Conservation (phyloP, 2,113 vertebrate genomes). For the Daphoenositta chrysoptera region DNA sequence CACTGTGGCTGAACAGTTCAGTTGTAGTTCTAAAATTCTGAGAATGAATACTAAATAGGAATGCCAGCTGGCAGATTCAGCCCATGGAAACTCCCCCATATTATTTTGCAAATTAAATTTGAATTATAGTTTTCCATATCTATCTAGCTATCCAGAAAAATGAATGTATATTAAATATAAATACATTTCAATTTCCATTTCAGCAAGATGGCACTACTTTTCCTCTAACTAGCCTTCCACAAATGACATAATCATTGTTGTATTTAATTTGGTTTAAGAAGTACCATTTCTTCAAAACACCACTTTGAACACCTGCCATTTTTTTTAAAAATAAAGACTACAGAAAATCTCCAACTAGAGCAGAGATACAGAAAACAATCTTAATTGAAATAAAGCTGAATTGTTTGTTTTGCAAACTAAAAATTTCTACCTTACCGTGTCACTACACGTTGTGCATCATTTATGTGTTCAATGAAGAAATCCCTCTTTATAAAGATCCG, state of each 20-base stretch:
- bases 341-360: neutral
- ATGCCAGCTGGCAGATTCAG: conserved; percentile 7
- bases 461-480: conserved; percentile 6
- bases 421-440: conserved; percentile 11
- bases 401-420: neutral
- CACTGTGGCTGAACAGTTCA: neutral
- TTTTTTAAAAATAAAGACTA: neutral
- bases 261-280: conserved; percentile 37
- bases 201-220: neutral
- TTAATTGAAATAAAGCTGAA: neutral
- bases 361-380: neutral
- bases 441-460: neutral
- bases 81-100: neutral
- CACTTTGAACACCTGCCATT: neutral
- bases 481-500: neutral
- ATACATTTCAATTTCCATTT: conserved; percentile 5
- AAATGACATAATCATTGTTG: neutral
- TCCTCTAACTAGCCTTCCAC: neutral
- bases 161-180: conserved; percentile 21
- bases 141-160: conserved; percentile 22
- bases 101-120: conserved; percentile 27
- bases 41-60: neutral
- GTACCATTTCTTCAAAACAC: neutral
- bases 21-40: neutral
- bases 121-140: conserved; percentile 11